Evolutionary conservation across 2,113 vertebrate genomes (phyloP), one percentile per base, ranked within the genome.

Genomic region (Myodes glareolus): DNA sequence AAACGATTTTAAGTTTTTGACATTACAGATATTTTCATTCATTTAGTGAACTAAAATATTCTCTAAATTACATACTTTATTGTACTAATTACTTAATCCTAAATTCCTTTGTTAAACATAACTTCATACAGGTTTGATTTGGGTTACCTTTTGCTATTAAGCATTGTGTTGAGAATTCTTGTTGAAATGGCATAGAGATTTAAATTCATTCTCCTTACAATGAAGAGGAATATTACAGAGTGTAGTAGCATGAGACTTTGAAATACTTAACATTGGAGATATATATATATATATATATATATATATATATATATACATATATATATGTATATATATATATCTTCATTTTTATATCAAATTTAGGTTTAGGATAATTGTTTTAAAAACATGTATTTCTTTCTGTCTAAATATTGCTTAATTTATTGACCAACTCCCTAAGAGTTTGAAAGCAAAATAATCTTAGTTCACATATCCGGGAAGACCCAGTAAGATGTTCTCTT

Each of bases 401-500:
- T 92, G 45, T 90, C 67, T 78, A 88, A 92, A 80, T 90, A 52
- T 58, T 78, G 65, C 50, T 90, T 52, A 90, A 58, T 85, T 23
- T 88, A 70, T 58, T 95, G 50, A 42, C 21, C 27, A 78, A 70
- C 50, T 92, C 33, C 7, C 11, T 68, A 63, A 61, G 27, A 92
- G 80, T 92, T 96, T 84, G 36, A 58, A 73, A 93, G 75, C n/a
- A 77, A 63, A 73, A 85, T 47, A 47, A 1, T 92, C 91, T 81
- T 45, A 70, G 19, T 50, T 89, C 42, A 85, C 42, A 93, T 87
- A 84, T 72, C 39, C 77, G 75, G 42, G 39, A 70, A 39, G 33
- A 39, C 88, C 21, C 52, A 82, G 1, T 67, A 73, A 67, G 23
- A 68, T 39, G 13, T 21, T 68, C 39, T 82, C 45, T 78, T 47